Percentiles rank a stretch among this genome's conserved stretches.
Conservation (phyloP, 2,888 invertebrate species). For the Noctua comes region DNA sequence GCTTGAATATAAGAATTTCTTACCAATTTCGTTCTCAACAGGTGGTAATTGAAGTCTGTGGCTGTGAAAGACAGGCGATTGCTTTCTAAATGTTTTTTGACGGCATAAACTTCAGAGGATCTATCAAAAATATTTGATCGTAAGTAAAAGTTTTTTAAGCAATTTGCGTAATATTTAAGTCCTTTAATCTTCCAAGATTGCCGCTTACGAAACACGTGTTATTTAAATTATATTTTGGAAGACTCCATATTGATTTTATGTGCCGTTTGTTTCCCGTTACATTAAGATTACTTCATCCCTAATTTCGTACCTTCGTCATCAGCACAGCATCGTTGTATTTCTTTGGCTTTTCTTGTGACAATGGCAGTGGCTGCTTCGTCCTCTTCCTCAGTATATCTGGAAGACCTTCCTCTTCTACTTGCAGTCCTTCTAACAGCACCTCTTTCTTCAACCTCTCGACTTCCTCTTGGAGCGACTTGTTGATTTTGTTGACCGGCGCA, state of each 20-base stretch:
- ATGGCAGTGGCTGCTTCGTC: constrained; percentile 91
- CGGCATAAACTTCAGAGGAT: constrained; percentile 29
- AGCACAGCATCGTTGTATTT: constrained; percentile 87
- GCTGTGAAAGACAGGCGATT: constrained; percentile 50
- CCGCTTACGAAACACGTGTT: neutral
- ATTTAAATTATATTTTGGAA: neutral
- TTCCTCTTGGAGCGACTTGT: constrained; percentile 93
- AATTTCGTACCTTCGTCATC: constrained; percentile 81
- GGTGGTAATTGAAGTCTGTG: constrained; percentile 51
- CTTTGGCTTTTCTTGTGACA: constrained; percentile 87
- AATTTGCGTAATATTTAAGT: neutral
- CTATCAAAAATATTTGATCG: constrained; percentile 28
- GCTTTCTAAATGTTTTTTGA: constrained; percentile 45
- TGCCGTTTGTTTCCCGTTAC: no score
- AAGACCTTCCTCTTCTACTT: constrained; percentile 96
- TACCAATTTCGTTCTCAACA: constrained; percentile 44
- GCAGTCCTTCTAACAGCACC: constrained; percentile 94
- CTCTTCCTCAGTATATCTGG: constrained; percentile 93
- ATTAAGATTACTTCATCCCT: neutral
- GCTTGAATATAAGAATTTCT: constrained; percentile 15
- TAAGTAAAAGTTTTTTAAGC: constrained; percentile 13
- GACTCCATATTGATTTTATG: neutral
- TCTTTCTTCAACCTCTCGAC: constrained; percentile 95
- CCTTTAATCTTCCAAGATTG: constrained; percentile 14
- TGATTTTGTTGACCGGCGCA: constrained; percentile 88